Base-by-base conservation (phyloP, 53 echinoderm and acorn worm species). In the Stichopus horrens region DNA sequence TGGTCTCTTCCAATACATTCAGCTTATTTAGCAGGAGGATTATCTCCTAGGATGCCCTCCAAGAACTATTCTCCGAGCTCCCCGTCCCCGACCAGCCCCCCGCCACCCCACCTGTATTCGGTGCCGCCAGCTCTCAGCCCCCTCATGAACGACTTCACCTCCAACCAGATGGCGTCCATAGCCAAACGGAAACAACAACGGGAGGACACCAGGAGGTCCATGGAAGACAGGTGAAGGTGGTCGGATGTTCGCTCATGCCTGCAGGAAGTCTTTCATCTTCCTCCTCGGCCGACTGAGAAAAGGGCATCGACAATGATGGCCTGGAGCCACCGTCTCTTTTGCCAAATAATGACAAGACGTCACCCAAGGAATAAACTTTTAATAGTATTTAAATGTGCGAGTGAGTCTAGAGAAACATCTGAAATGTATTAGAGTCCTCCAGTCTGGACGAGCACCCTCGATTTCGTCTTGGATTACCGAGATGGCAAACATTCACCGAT, bases 51-150 rank as follows among this genome's bases (percentile, higher is more conserved):
- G 21, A 74, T 83, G 22, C 83, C 84, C n/a, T 51, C 74, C 16
- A 90, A 84, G 58, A 76, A 21, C 21, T 78, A 89, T 74, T 79
- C 82, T 21, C 87, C 73, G 55, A 21, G 75, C n/a, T 77, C 89
- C 53, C 37, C 37, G 37, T 59, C 92, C 23, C 89, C 87, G 7
- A 89, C 89, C 0, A 89, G 89, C 5, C 88, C 88, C 10, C 80
- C 87, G 37, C 23, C 90, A 54, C 21, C 73, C 3, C 81, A 89
- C 82, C 88, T 90, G 91, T 96, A 96, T 89, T 96, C 96, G 3
- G 96, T 96, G 53, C 96, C 96, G 8, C 90, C 93, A 7, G 96
- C 96, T 19, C 90, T 96, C 16, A 89, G 92, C 19, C 96, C 96
- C 22, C 92, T 96, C 54, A 83, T 93, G 75, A 92, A 96, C 75